These are phyloP conservation scores for Asteroscopus sphinx DNA, from an alignment of 2,888 invertebrate species.

Conservation along the genomic window DNA sequence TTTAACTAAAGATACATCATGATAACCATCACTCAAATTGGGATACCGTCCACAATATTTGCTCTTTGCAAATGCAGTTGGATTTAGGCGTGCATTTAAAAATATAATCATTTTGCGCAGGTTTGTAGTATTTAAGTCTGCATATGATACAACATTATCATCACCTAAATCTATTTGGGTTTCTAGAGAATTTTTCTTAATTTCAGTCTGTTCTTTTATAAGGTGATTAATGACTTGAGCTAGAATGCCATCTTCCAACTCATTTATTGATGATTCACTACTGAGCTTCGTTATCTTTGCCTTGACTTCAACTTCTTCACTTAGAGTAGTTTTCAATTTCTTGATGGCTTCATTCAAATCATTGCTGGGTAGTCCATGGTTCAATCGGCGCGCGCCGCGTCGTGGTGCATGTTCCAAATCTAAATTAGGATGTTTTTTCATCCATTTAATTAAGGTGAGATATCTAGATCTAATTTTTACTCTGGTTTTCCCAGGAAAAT, in stretches of 20 bases:
- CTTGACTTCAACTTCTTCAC: slow-evolving; percentile 66
- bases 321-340: slow-evolving; percentile 75
- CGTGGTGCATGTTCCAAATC: slow-evolving; percentile 78
- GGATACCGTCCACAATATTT: slow-evolving; percentile 60
- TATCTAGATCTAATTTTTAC: slow-evolving; percentile 91
- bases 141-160: slow-evolving; percentile 16
- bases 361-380: slow-evolving; percentile 68
- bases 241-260: slow-evolving; percentile 76
- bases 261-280: slow-evolving; percentile 64
- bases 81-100: slow-evolving; percentile 70
- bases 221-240: slow-evolving; percentile 68
- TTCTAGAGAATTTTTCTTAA: slow-evolving; percentile 31
- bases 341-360: slow-evolving; percentile 77
- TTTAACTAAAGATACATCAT: slow-evolving; percentile 57
- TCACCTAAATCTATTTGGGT: slow-evolving; percentile 38
- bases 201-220: slow-evolving; percentile 51
- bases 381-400: slow-evolving; percentile 71
- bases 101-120: slow-evolving; percentile 71
- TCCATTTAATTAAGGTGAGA: slow-evolving; percentile 85
- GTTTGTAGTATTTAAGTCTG: slow-evolving; percentile 65
- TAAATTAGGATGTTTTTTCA: slow-evolving; percentile 82
- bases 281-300: slow-evolving; percentile 62
- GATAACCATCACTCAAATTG: slow-evolving; percentile 54
- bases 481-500: slow-evolving; percentile 89
- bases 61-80: slow-evolving; percentile 62